Conservation (phyloP, 2,113 vertebrate genomes). For the Atractosteus spatula region DNA sequence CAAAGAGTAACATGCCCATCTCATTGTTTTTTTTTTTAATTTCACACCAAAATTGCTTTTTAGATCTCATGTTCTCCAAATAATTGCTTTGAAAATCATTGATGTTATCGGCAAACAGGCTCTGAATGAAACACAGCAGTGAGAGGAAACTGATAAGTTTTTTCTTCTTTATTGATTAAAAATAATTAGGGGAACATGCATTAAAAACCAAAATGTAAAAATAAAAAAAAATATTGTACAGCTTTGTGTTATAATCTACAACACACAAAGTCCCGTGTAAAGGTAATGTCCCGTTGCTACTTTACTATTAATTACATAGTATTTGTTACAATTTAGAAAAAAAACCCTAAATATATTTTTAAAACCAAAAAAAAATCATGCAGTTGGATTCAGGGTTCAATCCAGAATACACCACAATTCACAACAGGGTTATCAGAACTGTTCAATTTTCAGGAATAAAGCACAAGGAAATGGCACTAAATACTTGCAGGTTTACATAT, state of each 20-base stretch:
- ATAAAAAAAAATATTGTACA: constrained; percentile 64
- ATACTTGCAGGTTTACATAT: constrained; percentile 33
- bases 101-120: background rate
- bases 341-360: constrained; percentile 33
- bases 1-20: no score
- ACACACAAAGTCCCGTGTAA: constrained; percentile 49
- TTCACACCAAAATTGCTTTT: no score
- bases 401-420: constrained; percentile 8
- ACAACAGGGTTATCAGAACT: constrained; percentile 4
- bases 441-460: constrained; percentile 17
- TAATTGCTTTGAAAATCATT: no score
- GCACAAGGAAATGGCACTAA: constrained; percentile 42
- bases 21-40: no score
- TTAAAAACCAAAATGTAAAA: constrained; percentile 76
- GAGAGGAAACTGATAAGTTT: constrained; percentile 49
- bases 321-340: constrained; percentile 18
- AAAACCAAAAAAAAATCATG: constrained; percentile 9
- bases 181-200: constrained; percentile 75
- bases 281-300: constrained; percentile 42
- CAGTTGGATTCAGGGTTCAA: constrained; percentile 4
- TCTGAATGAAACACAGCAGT: background rate
- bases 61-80: no score
- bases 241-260: constrained; percentile 62
- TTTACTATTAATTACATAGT: constrained; percentile 8
- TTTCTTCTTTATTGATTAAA: constrained; percentile 85